Percentiles rank a stretch among this genome's conserved stretches.
These are phyloP conservation scores for Hylaea fasciaria DNA, from an alignment of 2,888 invertebrate species.

Conservation along the genomic window DNA sequence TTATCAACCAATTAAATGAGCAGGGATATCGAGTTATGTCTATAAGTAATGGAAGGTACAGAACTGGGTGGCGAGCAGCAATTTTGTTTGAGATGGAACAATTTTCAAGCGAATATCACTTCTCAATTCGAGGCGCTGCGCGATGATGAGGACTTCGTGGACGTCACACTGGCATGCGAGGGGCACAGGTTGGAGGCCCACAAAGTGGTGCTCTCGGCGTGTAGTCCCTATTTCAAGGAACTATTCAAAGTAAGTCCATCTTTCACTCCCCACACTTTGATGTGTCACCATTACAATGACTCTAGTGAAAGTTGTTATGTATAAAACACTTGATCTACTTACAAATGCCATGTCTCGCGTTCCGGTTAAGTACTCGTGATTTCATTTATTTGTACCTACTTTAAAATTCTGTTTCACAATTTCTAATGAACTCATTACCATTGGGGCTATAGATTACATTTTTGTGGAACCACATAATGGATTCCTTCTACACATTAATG, in stretches of 20 bases:
- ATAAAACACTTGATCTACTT: conserved; percentile 85
- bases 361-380: conserved; percentile 85
- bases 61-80: conserved; percentile 90
- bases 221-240: conserved; percentile 95
- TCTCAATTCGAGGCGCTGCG: conserved; percentile 93
- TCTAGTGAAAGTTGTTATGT: conserved; percentile 85
- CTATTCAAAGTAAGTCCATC: conserved; percentile 90
- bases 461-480: conserved; percentile 55
- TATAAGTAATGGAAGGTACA: conserved; percentile 86
- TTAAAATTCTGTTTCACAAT: conserved; percentile 83
- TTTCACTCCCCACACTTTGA: conserved; percentile 84
- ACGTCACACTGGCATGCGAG: conserved; percentile 94
- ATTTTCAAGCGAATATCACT: conserved; percentile 94
- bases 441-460: conserved; percentile 65
- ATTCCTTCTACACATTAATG: conserved; percentile 53
- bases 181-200: conserved; percentile 93
- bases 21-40: conserved; percentile 85
- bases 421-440: conserved; percentile 82
- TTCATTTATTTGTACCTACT: conserved; percentile 84
- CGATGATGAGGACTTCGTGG: conserved; percentile 94
- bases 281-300: conserved; percentile 86
- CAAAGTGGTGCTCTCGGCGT: conserved; percentile 93
- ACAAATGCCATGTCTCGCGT: conserved; percentile 85
- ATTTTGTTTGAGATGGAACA: conserved; percentile 96
- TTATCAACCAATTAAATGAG: conserved; percentile 85